Evolutionary conservation across 2,797 vertebrate genomes (phyloP).

Genomic region (Tragelaphus eurycerus): DNA sequence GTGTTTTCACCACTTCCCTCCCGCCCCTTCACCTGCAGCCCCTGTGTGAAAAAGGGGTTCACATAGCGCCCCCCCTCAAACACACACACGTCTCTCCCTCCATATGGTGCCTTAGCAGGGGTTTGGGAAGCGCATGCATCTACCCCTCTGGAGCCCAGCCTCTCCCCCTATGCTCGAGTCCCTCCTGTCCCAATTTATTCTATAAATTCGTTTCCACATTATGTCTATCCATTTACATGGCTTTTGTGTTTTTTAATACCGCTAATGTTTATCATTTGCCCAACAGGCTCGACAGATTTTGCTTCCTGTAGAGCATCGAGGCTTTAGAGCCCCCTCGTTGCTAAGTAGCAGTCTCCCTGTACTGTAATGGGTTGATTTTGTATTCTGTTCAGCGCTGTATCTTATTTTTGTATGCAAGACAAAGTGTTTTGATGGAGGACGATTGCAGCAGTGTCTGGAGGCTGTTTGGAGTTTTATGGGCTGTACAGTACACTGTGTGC

Average conservation of each 20-base stretch:
- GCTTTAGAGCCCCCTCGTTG: slow-evolving; percentile 95
- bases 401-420: slow-evolving; percentile 99
- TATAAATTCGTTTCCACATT: slow-evolving; percentile 63
- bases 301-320: slow-evolving; percentile 91
- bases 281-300: slow-evolving; percentile 89
- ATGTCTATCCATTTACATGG: slow-evolving; percentile 77
- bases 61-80: neutral
- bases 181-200: slow-evolving; percentile 53
- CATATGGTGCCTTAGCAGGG: slow-evolving; percentile 58
- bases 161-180: neutral
- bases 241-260: slow-evolving; percentile 84
- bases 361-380: slow-evolving; percentile 99
- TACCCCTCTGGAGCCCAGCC: slow-evolving; percentile 34
- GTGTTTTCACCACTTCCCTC: neutral
- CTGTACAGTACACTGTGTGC: slow-evolving; percentile 97
- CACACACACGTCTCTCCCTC: neutral
- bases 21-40: neutral
- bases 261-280: slow-evolving; percentile 90
- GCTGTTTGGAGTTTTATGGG: slow-evolving; percentile 98
- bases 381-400: slow-evolving; percentile 96
- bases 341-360: slow-evolving; percentile 96
- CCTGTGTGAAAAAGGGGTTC: neutral
- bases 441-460: slow-evolving; percentile 98
- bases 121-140: neutral
- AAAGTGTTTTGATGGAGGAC: slow-evolving; percentile 99